These are phyloP conservation scores for Microctenopoma steveboyesi DNA, from an alignment of 2,797 vertebrate species.

Conservation along the genomic window DNA sequence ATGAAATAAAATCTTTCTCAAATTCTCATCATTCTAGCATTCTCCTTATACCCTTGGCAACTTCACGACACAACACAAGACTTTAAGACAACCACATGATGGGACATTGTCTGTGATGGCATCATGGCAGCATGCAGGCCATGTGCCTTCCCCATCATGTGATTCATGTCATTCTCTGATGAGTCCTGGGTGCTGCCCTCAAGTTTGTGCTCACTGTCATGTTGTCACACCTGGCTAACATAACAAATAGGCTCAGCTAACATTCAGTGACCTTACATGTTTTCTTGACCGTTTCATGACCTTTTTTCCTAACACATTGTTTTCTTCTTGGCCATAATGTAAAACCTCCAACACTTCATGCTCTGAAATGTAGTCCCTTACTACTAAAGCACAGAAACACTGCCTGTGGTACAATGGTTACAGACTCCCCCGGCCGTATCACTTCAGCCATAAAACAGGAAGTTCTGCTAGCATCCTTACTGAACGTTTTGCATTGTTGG, in stretches of 20 bases:
- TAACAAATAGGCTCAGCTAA: too few relatives aligned
- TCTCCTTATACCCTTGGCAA: too few relatives aligned
- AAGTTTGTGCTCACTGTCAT: not conserved
- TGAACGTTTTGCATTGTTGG: not conserved
- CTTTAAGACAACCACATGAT: not conserved
- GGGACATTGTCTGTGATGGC: slow-evolving; percentile 4
- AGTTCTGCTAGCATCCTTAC: not conserved
- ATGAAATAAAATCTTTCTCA: too few relatives aligned
- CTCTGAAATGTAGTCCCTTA: not conserved
- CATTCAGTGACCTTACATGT: not conserved
- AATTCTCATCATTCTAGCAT: too few relatives aligned
- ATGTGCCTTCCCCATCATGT: slow-evolving; percentile 21
- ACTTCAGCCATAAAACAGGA: not conserved
- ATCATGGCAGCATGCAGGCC: slow-evolving; percentile 2
- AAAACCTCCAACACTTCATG: too few relatives aligned
- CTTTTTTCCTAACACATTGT: too few relatives aligned
- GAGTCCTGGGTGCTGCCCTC: not conserved
- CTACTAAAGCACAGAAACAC: too few relatives aligned
- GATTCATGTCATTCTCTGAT: slow-evolving; percentile 4
- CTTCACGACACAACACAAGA: too few relatives aligned
- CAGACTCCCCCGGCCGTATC: not conserved
- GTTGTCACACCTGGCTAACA: not conserved
- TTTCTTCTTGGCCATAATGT: not conserved
- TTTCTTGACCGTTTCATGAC: not conserved
- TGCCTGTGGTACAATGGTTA: not conserved